These are phyloP conservation scores for Zootermopsis nevadensis DNA, from an alignment of 2,888 invertebrate species.

Conservation along the genomic window DNA sequence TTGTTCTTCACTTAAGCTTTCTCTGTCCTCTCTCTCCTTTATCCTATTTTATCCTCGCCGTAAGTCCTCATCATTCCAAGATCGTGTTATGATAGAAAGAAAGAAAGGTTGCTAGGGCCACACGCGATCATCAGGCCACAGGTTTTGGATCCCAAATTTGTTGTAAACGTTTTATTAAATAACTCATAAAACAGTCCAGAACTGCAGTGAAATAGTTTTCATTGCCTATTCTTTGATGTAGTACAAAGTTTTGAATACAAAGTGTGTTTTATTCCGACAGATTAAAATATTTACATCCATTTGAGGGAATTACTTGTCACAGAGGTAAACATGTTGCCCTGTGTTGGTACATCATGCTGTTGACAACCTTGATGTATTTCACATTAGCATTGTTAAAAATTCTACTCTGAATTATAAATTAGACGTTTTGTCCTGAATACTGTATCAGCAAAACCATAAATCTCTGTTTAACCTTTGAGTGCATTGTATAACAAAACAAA, in stretches of 20 bases:
- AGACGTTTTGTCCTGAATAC: background rate
- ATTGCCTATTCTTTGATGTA: no score
- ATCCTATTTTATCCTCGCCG: no score
- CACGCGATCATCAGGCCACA: no score
- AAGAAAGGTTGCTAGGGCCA: no score
- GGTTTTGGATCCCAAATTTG: no score
- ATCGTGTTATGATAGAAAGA: no score
- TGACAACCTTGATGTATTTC: slow-evolving; percentile 1
- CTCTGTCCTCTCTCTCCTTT: no score
- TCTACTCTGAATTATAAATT: background rate
- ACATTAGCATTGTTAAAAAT: background rate
- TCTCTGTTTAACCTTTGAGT: background rate
- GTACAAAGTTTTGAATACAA: background rate
- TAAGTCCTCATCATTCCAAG: no score
- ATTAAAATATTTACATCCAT: background rate
- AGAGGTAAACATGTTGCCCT: background rate
- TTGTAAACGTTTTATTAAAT: no score
- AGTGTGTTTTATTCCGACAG: background rate
- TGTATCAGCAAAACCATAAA: background rate
- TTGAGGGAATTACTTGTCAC: background rate
- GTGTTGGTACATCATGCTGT: background rate
- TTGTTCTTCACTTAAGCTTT: no score
- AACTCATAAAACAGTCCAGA: no score
- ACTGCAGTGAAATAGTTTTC: no score
- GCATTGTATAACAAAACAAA: background rate